A percentile compares a stretch with the other conserved stretches of the same genome.
Conservation (phyloP, 1,140 invertebrate species). For the Delia radicum region DNA sequence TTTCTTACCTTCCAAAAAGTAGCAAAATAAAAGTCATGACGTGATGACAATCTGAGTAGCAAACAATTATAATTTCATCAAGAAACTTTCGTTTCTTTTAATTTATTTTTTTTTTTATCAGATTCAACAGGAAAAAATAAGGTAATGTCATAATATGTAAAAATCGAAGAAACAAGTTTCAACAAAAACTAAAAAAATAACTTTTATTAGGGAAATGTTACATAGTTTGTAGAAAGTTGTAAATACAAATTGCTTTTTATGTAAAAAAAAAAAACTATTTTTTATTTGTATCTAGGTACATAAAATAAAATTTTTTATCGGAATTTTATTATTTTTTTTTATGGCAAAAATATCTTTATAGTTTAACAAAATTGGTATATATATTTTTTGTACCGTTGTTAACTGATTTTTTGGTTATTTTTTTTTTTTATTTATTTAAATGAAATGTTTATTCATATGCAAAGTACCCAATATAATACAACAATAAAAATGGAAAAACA, state of each 20-base stretch:
- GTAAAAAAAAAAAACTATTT: no score
- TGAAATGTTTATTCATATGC: neutral
- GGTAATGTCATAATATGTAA: neutral
- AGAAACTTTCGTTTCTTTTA: neutral
- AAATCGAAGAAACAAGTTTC: neutral
- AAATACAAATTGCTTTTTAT: no score
- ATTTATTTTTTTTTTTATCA: neutral
- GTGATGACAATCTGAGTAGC: neutral
- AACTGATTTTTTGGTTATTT: neutral
- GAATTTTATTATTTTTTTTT: neutral
- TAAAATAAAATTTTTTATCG: neutral
- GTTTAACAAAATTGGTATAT: neutral
- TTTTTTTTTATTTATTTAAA: neutral
- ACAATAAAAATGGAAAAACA: neutral
- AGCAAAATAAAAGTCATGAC: neutral
- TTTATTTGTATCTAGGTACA: neutral
- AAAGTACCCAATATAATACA: neutral
- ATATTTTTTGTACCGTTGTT: neutral
- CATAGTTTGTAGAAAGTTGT: no score
- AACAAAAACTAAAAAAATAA: neutral
- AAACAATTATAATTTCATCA: slow-evolving; percentile 2
- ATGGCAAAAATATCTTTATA: neutral
- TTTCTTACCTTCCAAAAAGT: neutral
- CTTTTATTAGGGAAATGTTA: no score
- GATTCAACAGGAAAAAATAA: neutral